These are phyloP conservation scores for Petrocephalus microphthalmus DNA, from an alignment of 2,113 vertebrate species.

Conservation along the genomic window DNA sequence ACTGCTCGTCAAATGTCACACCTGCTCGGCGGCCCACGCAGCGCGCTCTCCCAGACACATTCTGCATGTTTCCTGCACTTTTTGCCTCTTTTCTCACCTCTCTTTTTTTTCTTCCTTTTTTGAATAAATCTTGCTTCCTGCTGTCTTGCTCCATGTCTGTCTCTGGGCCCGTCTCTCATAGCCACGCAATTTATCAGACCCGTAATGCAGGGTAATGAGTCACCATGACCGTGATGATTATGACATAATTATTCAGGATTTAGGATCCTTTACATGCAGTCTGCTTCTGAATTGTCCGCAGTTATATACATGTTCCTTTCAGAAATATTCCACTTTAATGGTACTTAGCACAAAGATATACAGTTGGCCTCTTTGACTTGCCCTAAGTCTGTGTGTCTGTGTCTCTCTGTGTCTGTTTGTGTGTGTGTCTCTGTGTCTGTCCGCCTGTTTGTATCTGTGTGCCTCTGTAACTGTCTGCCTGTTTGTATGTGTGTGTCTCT, in stretches of 20 bases:
- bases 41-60: constrained; percentile 55
- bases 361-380: neutral
- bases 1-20: constrained; percentile 63
- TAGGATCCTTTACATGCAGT: neutral
- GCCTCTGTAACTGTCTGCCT: neutral
- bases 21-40: constrained; percentile 66
- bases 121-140: neutral
- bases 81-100: constrained; percentile 1
- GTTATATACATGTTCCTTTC: neutral
- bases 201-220: neutral
- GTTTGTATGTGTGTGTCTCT: neutral
- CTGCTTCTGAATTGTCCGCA: neutral
- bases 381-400: neutral
- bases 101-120: neutral
- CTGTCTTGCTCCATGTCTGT: constrained; percentile 34
- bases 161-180: constrained; percentile 65
- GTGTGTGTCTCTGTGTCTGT: neutral
- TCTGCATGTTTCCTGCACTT: constrained; percentile 16
- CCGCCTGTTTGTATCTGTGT: neutral
- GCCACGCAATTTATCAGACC: constrained; percentile 43
- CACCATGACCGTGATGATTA: neutral
- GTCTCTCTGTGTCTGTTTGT: neutral
- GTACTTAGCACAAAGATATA: neutral
- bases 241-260: neutral
- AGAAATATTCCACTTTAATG: constrained; percentile 5